Evolutionary conservation across 2,888 invertebrate genomes (phyloP), one percentile per base, ranked within the genome.

Genomic region (Crossocerus cetratus): DNA sequence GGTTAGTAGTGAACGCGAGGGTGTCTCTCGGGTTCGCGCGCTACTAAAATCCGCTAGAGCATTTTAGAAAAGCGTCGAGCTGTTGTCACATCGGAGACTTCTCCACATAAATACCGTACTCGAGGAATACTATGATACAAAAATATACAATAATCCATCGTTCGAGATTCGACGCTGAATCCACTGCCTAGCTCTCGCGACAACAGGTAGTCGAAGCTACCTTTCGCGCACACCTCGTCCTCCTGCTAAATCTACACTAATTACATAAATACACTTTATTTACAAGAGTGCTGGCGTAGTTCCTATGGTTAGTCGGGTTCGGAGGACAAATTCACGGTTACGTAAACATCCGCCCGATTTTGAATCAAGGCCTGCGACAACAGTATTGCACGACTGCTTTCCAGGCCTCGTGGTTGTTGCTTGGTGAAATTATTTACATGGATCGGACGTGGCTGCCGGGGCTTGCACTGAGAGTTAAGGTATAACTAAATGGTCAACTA

Each of bases 221-320:
- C 42, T 65, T 43, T 55, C 11, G 32, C 11, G 32, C 8, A 32
- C 32, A 32, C 32, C 32, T 32, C 32, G 32, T 32, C 11, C 54
- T 42, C 59, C 59, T 53, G 64, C 80, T 83, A 84, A 44, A 43
- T 63, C 80, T 86, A 84, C 65, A 81, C 85, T 88, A 89, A 89
- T 89, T 88, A 90, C 88, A 89, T 88, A 89, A 88, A 88, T 89
- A 89, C 89, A 89, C 78, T 81, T 81, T 89, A 88, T 89, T 86
- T 90, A 89, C 89, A 89, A 72, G 74, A 77, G 22, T 57, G 32
- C 18, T 73, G 59, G 56, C 45, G 55, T 70, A 73, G 61, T 65
- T 75, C 42, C 66, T 66, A 72, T 77, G 53, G 75, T 81, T 79
- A 77, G 69, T 78, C 61, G 71, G 69, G 32, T 32, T 78, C 73